Base-by-base conservation (phyloP, 2,113 vertebrate species). In the Carollia perspicillata region DNA sequence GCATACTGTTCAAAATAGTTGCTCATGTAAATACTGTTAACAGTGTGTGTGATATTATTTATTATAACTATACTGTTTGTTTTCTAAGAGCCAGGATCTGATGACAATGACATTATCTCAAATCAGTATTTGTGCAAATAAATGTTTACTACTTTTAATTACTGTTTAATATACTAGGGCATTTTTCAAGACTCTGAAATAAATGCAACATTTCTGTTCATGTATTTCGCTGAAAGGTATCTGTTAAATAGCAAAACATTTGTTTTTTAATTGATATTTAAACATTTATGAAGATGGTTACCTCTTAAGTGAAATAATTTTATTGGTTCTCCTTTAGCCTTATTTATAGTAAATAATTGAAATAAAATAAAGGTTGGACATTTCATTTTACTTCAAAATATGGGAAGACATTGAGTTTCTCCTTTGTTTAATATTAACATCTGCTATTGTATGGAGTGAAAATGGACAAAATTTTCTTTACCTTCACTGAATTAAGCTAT, bases 231-330 rank as follows among this genome's bases (percentile, higher is more conserved):
- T 78, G 10, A 17, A 95, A 88, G 12, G 47, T n/a, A 88, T 78
- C 16, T 91, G 44, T 69, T 85, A 20, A 75, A 85, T 4, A 58
- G 5, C 16, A 83, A 90, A 49, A 84, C 44, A 72, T 88, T 40
- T 71, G 20, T 58, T 71, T 33, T 35, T 80, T 30, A 92, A 35
- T 23, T 71, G 16, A 65, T 40, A 93, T 71, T 92, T 90, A 94
- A 86, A 91, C 91, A 94, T 68, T 89, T 75, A 86, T 79, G 65
- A 26, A 80, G 65, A 81, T 68, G n/a, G 78, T 81, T 77, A 90
- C 22, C 8, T 55, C n/a, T 80, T 53, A 42, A 90, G 37, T 88
- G 33, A 92, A 96, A 95, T 66, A 69, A 69, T 83, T 72, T 58
- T 66, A 65, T 68, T 63, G 3, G 78, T 84, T 77, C 9, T 97